These are phyloP conservation scores for Drosophila conformis DNA, from an alignment of 2,888 invertebrate species.

Conservation along the genomic window DNA sequence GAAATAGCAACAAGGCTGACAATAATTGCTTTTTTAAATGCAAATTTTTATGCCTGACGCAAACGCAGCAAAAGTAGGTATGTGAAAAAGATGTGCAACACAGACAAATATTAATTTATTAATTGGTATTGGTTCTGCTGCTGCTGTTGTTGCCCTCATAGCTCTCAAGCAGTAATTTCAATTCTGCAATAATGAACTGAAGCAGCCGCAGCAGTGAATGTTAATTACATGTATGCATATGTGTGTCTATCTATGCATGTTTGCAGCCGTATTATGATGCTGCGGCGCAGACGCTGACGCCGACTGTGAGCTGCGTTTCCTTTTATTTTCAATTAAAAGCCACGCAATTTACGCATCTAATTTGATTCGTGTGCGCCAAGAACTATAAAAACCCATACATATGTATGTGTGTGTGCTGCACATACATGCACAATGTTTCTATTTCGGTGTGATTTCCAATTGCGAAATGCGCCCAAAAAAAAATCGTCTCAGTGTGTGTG, in stretches of 20 bases:
- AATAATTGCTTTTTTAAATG: conserved; percentile 27
- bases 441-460: conserved; percentile 41
- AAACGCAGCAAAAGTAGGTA: conserved; percentile 39
- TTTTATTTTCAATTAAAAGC: conserved; percentile 42
- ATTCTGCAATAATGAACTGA: conserved; percentile 22
- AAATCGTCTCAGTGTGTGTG: conserved; percentile 10
- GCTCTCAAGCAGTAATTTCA: conserved; percentile 11
- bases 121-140: conserved; percentile 11
- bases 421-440: conserved; percentile 24
- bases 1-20: conserved; percentile 37
- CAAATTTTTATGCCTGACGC: conserved; percentile 11
- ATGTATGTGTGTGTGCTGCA: neutral
- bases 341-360: conserved; percentile 41
- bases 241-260: conserved; percentile 7
- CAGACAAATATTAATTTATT: conserved; percentile 16
- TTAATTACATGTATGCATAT: conserved; percentile 28
- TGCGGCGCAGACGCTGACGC: conserved; percentile 17
- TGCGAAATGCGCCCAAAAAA: conserved; percentile 39
- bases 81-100: conserved; percentile 18
- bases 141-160: neutral
- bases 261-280: conserved; percentile 23
- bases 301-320: conserved; percentile 20
- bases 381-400: conserved; percentile 4
- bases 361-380: conserved; percentile 33
- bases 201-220: conserved; percentile 18